A percentile compares a stretch with the other conserved stretches of the same genome.
phyloP scores from a whole-genome alignment of 1,140 invertebrate species.

The Brachionus rubens region DNA sequence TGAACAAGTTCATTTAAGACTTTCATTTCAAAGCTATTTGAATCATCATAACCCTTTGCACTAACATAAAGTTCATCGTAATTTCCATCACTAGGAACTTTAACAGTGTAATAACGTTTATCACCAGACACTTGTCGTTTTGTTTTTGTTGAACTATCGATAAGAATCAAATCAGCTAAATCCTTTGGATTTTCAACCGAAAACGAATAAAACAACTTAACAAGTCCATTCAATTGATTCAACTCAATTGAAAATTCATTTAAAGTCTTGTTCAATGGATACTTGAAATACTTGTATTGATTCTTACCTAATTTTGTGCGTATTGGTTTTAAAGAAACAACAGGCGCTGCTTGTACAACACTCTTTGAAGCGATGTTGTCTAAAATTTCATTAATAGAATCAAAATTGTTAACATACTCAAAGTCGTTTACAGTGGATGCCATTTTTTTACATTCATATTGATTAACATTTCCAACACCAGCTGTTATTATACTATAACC shows the following conservation, averaged over 20 bases:
- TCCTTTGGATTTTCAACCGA: neutral
- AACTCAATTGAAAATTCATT: conserved; percentile 3
- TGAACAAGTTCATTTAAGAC: no score
- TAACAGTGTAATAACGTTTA: no score
- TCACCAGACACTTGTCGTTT: no score
- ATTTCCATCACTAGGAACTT: no score
- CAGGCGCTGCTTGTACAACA: neutral
- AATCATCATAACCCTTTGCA: no score
- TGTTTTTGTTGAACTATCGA: no score
- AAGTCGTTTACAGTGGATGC: neutral
- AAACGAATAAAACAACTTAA: neutral
- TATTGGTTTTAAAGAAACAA: neutral
- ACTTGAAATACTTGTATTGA: conserved; percentile 12
- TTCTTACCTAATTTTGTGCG: neutral
- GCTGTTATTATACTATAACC: neutral
- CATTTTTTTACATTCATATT: neutral
- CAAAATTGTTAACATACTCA: neutral
- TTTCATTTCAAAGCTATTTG: no score
- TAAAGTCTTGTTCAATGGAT: neutral
- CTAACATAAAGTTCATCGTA: no score
- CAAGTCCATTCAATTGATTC: neutral
- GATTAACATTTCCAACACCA: neutral
- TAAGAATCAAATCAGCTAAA: neutral
- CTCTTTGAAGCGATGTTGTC: neutral
- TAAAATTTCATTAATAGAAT: neutral